Conservation (phyloP, 2,797 vertebrate genomes). For the Spinus olivaceus region DNA sequence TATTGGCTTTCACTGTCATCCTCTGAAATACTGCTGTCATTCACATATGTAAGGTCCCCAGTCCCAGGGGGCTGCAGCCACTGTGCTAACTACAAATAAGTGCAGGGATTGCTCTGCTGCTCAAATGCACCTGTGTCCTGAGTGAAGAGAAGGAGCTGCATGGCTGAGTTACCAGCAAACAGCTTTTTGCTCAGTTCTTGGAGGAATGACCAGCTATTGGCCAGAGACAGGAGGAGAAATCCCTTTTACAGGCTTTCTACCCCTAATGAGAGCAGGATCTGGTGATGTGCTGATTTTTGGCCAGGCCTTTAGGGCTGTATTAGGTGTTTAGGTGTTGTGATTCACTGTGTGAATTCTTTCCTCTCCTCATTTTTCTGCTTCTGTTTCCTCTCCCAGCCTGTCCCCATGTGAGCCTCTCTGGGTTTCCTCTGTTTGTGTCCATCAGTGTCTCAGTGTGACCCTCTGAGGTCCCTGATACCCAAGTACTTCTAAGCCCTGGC, state of each 20-base stretch:
- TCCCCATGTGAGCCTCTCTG: neutral
- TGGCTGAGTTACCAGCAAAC: neutral
- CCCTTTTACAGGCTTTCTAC: neutral
- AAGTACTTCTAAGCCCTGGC: neutral
- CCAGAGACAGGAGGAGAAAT: neutral
- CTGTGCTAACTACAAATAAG: neutral
- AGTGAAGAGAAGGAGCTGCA: neutral
- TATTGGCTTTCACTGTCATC: conserved; percentile 46
- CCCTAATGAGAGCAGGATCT: neutral
- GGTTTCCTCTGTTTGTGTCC: neutral
- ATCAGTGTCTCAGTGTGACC: fast-evolving
- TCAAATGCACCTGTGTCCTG: neutral
- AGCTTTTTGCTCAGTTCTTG: neutral
- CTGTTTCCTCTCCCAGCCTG: neutral
- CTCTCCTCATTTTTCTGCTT: neutral
- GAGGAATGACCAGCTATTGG: neutral
- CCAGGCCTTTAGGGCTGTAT: neutral
- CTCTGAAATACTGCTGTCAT: conserved; percentile 53
- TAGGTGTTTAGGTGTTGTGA: neutral
- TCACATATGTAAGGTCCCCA: neutral
- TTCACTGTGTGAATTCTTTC: neutral
- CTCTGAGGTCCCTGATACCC: neutral
- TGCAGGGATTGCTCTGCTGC: neutral
- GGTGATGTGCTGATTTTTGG: neutral
- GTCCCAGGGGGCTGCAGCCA: conserved; percentile 3